Conservation (phyloP, 2,113 vertebrate genomes). For the Catharus fuscescens region DNA sequence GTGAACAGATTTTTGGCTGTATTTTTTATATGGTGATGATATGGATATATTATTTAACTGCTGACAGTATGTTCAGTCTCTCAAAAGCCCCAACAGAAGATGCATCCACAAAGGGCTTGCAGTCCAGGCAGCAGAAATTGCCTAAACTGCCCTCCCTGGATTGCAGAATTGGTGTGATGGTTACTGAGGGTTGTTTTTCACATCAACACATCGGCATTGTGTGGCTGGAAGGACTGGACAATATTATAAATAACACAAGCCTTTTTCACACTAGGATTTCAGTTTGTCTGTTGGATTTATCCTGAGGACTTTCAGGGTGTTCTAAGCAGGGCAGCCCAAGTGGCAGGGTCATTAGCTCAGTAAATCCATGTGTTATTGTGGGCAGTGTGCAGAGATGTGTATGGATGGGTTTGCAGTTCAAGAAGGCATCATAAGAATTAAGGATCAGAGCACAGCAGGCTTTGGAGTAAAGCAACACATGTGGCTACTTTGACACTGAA, state of each 20-base stretch:
- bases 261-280: neutral
- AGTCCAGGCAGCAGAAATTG: neutral
- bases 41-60: slow-evolving; percentile 23
- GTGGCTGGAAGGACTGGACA: neutral
- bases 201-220: neutral
- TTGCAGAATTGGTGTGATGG: neutral
- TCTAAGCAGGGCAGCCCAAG: neutral
- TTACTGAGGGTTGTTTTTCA: neutral
- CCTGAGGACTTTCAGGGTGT: neutral
- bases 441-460: neutral
- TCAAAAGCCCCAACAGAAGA: neutral
- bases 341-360: neutral
- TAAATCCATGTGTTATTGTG: neutral
- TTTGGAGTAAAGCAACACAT: slow-evolving; percentile 19
- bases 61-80: slow-evolving; percentile 6
- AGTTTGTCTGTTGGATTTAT: neutral
- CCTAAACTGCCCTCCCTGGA: neutral
- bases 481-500: slow-evolving; percentile 2
- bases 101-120: neutral
- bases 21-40: slow-evolving; percentile 38
- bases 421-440: neutral
- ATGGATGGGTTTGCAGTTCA: slow-evolving; percentile 7
- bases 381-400: neutral
- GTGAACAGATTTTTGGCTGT: slow-evolving; percentile 19
- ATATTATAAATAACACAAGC: neutral